Conservation (phyloP, 2,797 vertebrate species). For the Urophycis tenuis region DNA sequence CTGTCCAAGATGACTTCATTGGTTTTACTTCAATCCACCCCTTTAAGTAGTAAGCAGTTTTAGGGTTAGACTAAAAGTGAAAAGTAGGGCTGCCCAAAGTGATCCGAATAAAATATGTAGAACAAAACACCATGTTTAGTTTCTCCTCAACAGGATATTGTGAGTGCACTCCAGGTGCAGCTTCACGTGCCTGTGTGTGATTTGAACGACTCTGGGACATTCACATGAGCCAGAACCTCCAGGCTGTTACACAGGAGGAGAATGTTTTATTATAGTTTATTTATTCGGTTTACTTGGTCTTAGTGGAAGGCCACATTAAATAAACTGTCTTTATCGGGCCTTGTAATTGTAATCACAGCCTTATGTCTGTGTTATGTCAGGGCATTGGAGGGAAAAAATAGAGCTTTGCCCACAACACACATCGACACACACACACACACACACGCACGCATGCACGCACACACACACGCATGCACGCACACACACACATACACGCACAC, state of each 20-base stretch:
- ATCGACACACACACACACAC: not conserved
- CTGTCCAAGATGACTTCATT: not conserved
- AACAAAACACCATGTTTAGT: not conserved
- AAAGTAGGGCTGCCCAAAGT: not conserved
- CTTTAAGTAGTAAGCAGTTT: not conserved
- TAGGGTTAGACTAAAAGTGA: not conserved
- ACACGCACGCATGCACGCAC: not conserved
- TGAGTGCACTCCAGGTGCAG: not conserved
- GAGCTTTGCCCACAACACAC: not conserved
- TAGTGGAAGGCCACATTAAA: not conserved
- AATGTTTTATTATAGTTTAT: too few relatives aligned
- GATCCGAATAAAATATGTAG: not conserved
- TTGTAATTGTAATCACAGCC: not conserved
- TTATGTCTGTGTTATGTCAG: conserved; percentile 3
- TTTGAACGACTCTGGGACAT: not conserved
- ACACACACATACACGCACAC: not conserved
- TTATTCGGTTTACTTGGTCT: not conserved
- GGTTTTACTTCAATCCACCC: not conserved
- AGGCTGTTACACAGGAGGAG: not conserved
- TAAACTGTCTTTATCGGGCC: not conserved
- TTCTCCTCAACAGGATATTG: not conserved
- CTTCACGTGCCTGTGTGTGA: not conserved
- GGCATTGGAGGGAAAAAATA: not conserved
- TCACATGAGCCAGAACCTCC: not conserved
- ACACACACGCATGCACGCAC: not conserved